Percentiles rank a stretch among this genome's conserved stretches.
These are phyloP conservation scores for Hyppa rectilinea DNA, from an alignment of 2,888 invertebrate species.

Conservation along the genomic window DNA sequence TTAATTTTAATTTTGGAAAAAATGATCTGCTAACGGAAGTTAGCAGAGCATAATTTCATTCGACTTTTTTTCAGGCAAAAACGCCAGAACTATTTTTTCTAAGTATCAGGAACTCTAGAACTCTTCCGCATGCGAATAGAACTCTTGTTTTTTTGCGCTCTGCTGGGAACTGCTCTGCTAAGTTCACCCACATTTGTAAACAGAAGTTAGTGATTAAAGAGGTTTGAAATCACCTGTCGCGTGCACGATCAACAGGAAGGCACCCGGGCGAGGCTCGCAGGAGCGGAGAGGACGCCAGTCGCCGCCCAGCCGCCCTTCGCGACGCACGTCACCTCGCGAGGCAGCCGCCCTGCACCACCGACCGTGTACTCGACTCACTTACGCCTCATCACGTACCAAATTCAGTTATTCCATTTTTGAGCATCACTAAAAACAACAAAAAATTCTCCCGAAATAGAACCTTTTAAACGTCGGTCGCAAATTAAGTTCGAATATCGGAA, in stretches of 20 bases:
- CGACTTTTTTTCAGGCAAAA: no score
- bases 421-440: constrained; percentile 58
- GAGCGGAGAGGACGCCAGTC: constrained; percentile 83
- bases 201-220: constrained; percentile 74
- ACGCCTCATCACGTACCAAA: constrained; percentile 68
- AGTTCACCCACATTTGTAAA: constrained; percentile 68
- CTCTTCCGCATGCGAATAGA: no score
- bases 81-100: no score
- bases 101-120: no score
- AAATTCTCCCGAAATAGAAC: constrained; percentile 52
- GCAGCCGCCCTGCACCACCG: constrained; percentile 69
- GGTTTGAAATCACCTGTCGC: constrained; percentile 86
- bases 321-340: constrained; percentile 72
- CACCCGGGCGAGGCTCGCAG: constrained; percentile 85
- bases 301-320: constrained; percentile 88
- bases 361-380: constrained; percentile 69
- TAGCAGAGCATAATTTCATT: no score
- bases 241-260: constrained; percentile 87
- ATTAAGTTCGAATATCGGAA: constrained; percentile 66
- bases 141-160: no score
- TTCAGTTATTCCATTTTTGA: constrained; percentile 60
- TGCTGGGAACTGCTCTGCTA: no score
- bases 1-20: no score
- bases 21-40: no score
- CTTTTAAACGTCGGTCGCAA: constrained; percentile 54